These are phyloP conservation scores for Nestor notabilis DNA, from an alignment of 2,113 vertebrate genomes.

Conservation along the genomic window DNA sequence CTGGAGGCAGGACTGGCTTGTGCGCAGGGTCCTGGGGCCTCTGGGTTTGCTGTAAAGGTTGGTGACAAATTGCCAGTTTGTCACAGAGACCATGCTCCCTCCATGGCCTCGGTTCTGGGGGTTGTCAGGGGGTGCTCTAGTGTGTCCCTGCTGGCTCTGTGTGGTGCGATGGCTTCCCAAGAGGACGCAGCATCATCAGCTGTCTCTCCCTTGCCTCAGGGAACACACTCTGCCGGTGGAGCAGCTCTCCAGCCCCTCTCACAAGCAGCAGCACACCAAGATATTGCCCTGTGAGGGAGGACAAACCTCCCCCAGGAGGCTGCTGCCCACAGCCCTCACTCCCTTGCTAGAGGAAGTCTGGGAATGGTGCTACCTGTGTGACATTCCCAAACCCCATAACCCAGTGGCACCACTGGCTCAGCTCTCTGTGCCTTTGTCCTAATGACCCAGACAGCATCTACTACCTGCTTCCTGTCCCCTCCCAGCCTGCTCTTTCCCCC, in stretches of 20 bases:
- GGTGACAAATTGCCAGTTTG: background rate
- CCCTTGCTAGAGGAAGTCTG: rapidly evolving
- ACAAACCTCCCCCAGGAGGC: rapidly evolving
- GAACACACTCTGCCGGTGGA: rapidly evolving
- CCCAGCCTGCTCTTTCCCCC: background rate
- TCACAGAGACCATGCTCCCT: background rate
- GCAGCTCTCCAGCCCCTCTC: background rate
- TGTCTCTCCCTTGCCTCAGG: background rate
- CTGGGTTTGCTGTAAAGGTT: rapidly evolving
- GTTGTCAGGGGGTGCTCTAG: rapidly evolving
- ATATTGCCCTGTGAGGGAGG: rapidly evolving
- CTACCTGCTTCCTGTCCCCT: rapidly evolving
- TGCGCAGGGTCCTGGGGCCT: rapidly evolving
- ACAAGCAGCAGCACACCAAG: background rate
- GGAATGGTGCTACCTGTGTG: rapidly evolving
- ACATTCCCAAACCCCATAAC: background rate
- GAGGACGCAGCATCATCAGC: background rate
- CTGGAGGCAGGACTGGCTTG: background rate
- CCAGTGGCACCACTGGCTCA: background rate
- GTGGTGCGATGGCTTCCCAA: rapidly evolving
- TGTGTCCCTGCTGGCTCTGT: rapidly evolving
- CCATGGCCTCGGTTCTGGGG: background rate
- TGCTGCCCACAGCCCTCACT: background rate
- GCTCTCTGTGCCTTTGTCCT: rapidly evolving
- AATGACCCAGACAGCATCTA: rapidly evolving